A percentile compares a stretch with the other conserved stretches of the same genome.
Evolutionary conservation across 2,113 vertebrate genomes (phyloP).

Genomic region (Peromyscus californicus): DNA sequence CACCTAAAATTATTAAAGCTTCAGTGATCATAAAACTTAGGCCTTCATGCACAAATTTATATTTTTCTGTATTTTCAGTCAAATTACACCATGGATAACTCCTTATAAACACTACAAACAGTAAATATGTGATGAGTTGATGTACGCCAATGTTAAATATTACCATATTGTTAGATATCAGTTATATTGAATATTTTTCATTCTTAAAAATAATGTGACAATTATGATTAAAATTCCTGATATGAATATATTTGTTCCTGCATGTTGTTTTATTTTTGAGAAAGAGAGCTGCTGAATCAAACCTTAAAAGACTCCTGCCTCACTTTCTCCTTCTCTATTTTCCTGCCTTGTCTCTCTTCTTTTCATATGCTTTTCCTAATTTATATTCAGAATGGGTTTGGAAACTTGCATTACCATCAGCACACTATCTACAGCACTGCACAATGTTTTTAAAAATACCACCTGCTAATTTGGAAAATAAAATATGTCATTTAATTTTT

Average conservation of each 20-base stretch:
- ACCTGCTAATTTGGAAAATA: not conserved
- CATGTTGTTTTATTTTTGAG: conserved; percentile 9
- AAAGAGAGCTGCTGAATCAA: not conserved
- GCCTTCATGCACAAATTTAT: not conserved
- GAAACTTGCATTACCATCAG: not conserved
- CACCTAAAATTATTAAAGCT: not conserved
- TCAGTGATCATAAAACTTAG: not conserved
- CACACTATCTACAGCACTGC: not conserved
- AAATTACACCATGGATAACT: not conserved
- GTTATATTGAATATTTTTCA: not conserved
- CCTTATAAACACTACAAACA: not conserved
- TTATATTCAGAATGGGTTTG: not conserved
- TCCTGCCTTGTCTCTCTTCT: too few relatives aligned
- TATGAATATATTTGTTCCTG: not conserved
- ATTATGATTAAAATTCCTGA: not conserved
- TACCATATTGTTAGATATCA: not conserved
- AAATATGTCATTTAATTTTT: conserved; percentile 12
- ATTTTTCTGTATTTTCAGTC: not conserved
- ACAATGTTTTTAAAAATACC: not conserved
- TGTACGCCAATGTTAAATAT: not conserved
- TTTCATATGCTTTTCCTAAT: not conserved
- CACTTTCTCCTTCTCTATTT: not conserved
- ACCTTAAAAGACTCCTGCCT: not conserved
- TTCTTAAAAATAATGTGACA: not conserved
- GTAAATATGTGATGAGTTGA: not conserved